Evolutionary conservation across 2,888 invertebrate species (phyloP).

Genomic region (Phania funesta): DNA sequence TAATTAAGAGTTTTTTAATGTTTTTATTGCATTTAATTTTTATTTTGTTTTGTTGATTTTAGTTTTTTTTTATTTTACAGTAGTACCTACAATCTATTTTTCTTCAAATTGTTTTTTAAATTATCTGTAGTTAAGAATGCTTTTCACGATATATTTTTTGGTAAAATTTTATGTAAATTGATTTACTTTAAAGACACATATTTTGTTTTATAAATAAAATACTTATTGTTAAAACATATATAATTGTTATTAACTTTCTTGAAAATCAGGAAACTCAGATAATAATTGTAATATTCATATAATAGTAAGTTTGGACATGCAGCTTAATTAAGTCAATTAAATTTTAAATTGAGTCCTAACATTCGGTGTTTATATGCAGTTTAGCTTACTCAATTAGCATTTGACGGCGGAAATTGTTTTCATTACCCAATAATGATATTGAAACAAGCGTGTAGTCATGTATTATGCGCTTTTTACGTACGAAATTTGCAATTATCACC

Average conservation of each 20-base stretch:
- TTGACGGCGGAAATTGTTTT: too few species aligned
- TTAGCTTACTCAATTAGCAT: too few species aligned
- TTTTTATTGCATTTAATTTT: conserved; percentile 29
- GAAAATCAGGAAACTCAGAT: background rate
- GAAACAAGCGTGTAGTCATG: too few species aligned
- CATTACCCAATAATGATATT: too few species aligned
- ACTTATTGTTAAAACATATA: background rate
- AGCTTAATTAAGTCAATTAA: too few species aligned
- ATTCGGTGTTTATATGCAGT: too few species aligned
- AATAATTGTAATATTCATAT: background rate
- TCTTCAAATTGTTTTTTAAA: conserved; percentile 11
- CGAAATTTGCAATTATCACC: too few species aligned
- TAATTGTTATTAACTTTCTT: background rate
- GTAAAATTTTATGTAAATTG: conserved; percentile 1
- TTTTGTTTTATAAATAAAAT: conserved; percentile 14
- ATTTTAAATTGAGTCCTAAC: too few species aligned
- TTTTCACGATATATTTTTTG: conserved; percentile 22
- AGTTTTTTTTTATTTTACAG: conserved; percentile 25
- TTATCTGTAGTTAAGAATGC: conserved; percentile 6
- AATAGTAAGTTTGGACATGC: too few species aligned
- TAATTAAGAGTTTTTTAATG: conserved; percentile 32
- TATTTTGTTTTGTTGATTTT: conserved; percentile 17
- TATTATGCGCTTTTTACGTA: too few species aligned
- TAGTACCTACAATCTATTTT: conserved; percentile 34
- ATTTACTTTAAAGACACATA: background rate